Percentiles rank a stretch among this genome's conserved stretches.
These are phyloP conservation scores for Lasiurus borealis DNA, from an alignment of 2,113 vertebrate species.

Conservation along the genomic window DNA sequence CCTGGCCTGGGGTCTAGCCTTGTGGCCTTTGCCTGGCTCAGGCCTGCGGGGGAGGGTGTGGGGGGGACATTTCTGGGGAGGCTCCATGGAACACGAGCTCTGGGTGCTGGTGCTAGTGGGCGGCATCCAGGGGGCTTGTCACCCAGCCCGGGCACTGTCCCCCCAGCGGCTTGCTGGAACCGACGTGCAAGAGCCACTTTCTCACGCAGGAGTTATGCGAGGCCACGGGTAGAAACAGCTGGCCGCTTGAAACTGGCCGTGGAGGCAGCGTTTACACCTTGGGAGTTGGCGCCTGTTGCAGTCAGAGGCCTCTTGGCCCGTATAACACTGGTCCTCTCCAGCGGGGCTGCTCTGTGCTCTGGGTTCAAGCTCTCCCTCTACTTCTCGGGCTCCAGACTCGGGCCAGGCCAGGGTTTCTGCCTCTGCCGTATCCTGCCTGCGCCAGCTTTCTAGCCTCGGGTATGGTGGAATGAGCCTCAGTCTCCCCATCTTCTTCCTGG, in stretches of 20 bases:
- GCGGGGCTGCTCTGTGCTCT: neutral
- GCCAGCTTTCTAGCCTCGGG: neutral
- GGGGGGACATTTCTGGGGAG: neutral
- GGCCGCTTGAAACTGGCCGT: neutral
- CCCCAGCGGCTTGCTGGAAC: neutral
- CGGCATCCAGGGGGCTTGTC: neutral
- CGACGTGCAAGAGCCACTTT: neutral
- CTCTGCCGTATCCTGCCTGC: neutral
- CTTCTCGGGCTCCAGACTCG: neutral
- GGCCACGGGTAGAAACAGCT: neutral
- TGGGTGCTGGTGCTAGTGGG: neutral
- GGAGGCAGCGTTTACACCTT: neutral
- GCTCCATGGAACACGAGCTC: neutral
- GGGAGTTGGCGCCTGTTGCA: neutral
- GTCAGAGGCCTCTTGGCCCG: neutral
- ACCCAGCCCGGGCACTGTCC: neutral
- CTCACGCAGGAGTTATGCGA: neutral
- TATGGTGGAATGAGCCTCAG: neutral
- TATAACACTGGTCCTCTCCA: accelerated
- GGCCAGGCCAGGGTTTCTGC: neutral
- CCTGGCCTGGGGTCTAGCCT: neutral
- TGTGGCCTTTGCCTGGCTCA: neutral
- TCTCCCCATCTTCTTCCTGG: neutral
- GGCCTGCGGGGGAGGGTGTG: neutral
- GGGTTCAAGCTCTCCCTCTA: neutral